Evolutionary conservation across 2,113 vertebrate species (phyloP).

Genomic region (Merops nubicus): DNA sequence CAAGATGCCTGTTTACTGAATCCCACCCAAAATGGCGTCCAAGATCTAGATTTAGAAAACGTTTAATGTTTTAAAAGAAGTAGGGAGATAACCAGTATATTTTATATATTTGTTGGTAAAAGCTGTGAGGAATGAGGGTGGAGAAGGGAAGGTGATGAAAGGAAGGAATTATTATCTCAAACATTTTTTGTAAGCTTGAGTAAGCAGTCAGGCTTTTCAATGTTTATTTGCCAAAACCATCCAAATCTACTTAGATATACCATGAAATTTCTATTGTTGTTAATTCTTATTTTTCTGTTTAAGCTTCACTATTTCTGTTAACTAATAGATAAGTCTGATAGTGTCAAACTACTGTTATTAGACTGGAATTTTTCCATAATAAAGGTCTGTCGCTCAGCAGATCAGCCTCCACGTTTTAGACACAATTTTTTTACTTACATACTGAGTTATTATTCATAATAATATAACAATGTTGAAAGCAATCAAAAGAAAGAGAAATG

Average conservation of each 20-base stretch:
- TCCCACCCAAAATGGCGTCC: neutral
- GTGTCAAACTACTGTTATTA: neutral
- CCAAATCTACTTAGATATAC: neutral
- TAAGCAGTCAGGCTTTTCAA: neutral
- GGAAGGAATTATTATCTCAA: neutral
- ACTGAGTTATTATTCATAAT: neutral
- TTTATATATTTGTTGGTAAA: neutral
- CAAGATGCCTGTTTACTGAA: neutral
- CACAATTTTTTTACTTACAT: neutral
- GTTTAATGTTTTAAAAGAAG: neutral
- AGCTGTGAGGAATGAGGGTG: neutral
- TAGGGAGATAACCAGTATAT: neutral
- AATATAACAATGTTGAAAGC: neutral
- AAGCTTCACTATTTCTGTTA: neutral
- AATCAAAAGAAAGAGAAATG: neutral
- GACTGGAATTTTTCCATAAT: neutral
- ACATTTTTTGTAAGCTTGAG: neutral
- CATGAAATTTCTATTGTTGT: neutral
- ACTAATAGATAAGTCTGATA: neutral
- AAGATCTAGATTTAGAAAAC: neutral
- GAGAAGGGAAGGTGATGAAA: neutral
- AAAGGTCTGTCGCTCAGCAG: neutral
- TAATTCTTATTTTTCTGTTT: neutral
- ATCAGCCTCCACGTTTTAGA: neutral
- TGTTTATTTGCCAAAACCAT: neutral